Evolutionary conservation across 1,140 invertebrate genomes (phyloP), one percentile per base, ranked within the genome.

Genomic region (Diachasmimorpha longicaudata): DNA sequence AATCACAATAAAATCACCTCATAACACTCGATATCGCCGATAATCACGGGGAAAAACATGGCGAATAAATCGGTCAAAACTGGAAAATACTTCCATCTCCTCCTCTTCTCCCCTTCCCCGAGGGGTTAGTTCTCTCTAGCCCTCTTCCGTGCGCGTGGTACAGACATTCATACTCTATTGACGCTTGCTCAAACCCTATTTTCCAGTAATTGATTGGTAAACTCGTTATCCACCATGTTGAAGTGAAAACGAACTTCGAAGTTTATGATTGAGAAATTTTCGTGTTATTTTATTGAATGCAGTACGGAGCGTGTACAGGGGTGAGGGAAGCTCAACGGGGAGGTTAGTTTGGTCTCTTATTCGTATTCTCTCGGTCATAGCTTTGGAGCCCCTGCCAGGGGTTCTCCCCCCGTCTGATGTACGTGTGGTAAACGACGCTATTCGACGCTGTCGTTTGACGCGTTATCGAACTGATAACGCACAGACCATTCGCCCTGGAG

Each of bases 51-150:
- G 31, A 2, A 31, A 31, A 2, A 31, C 31, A 31, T 31, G 2
- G 31, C 31, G 31, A 31, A 31, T 31, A 6, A 31, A 31, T 31
- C 31, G 31, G 31, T 6, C 31, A 31, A 31, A 31, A 31, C 8
- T 16, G 52, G 44, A 46, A 46, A 14, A n/a, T 46, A 46, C 16
- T 14, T 8, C 13, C 36, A 25, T 66, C 36, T 66, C n/a, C 36
- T 68, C 36, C 16, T 37, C 73, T 72, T 48, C 77, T 77, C 72
- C 39, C 69, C 36, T 58, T n/a, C 25, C n/a, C 23, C 48, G 72
- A 76, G 78, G 82, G 81, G 81, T 84, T 84, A 81, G 82, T 81
- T 82, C 52, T 72, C 75, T 74, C 80, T 73, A 77, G 78, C 76
- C 79, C 77, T 80, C 80, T 81, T 80, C 68, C 46, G 77, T 82